Evolutionary conservation across 1,140 invertebrate species (phyloP).

Genomic region (Euglossa dilemma): DNA sequence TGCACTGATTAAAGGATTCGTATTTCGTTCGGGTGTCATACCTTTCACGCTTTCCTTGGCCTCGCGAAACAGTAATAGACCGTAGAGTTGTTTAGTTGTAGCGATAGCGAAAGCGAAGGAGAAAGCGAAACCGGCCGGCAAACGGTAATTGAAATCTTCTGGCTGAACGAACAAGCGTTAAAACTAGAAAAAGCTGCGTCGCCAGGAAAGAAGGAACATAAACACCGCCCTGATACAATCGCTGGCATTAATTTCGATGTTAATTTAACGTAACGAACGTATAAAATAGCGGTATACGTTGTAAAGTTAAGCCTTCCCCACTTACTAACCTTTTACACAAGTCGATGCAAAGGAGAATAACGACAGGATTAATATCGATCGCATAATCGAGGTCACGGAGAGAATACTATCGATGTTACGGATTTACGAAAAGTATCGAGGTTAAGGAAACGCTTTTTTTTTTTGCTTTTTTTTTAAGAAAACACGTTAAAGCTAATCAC

Average conservation of each 20-base stretch:
- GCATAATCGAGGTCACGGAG: conserved; percentile 14
- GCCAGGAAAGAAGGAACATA: neutral
- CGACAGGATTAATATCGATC: conserved; percentile 43
- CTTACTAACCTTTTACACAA: neutral
- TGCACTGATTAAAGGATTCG: neutral
- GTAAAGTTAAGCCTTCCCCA: neutral
- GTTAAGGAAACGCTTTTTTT: neutral
- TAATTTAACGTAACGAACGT: neutral
- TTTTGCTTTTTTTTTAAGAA: no score
- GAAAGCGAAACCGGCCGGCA: conserved; percentile 60
- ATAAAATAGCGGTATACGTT: conserved; percentile 1
- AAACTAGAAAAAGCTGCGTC: neutral
- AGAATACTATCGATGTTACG: neutral
- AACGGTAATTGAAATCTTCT: conserved; percentile 33
- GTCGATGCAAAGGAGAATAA: neutral
- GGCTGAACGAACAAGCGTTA: conserved; percentile 20
- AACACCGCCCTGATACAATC: neutral
- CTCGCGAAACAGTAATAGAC: conserved; percentile 10
- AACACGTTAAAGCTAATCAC: neutral
- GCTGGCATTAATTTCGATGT: neutral
- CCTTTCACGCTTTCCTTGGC: conserved; percentile 36
- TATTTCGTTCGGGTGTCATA: neutral
- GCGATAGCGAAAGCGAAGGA: conserved; percentile 68
- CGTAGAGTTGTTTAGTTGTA: conserved; percentile 14
- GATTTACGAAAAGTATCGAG: neutral